Evolutionary conservation across 2,888 invertebrate species (phyloP), one percentile per base, ranked within the genome.

Genomic region (Diploptera punctata): DNA sequence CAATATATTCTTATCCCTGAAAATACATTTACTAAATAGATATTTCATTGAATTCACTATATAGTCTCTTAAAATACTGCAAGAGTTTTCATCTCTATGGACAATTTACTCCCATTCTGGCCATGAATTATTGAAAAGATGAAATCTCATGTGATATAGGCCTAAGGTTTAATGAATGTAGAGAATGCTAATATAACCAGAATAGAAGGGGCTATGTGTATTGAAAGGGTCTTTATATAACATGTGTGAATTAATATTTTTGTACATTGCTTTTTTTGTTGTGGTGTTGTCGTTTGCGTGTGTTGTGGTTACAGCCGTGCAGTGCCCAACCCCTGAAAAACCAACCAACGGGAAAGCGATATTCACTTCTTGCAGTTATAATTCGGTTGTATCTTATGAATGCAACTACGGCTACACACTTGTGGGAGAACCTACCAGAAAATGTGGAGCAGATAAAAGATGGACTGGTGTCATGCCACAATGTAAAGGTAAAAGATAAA

Each of bases 361-460:
- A 76, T 98, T 94, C 83, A 94, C 94, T 0, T 95, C 97, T 52
- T 91, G 94, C 80, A 94, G 95, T 1, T 99, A 97, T 88, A 97
- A 98, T 82, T 95, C 98, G 0, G 92, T 96, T 74, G 96, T 98
- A 24, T 93, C 93, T 67, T 99, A 99, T 84, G 95, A 96, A 81
- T 99, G 99, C 86, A 93, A 94, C 80, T 94, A 96, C 80, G 98
- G 98, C 10, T 98, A 93, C 84, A 92, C 94, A 74, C 87, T 99
- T 74, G 89, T 95, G 9, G 99, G 99, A 0, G 94, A 95, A 76
- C 89, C 92, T 16, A 97, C 97, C 1, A 87, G 99, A 77, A 87
- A 94, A 57, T 99, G 99, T 82, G 94, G 96, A 1, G 94, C 97
- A 1, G 97, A 98, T 83, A 92, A 94, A 81, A 93, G 93, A 80